Conservation (phyloP, 2,888 invertebrate species). For the Nephrocerus scutellatus region DNA sequence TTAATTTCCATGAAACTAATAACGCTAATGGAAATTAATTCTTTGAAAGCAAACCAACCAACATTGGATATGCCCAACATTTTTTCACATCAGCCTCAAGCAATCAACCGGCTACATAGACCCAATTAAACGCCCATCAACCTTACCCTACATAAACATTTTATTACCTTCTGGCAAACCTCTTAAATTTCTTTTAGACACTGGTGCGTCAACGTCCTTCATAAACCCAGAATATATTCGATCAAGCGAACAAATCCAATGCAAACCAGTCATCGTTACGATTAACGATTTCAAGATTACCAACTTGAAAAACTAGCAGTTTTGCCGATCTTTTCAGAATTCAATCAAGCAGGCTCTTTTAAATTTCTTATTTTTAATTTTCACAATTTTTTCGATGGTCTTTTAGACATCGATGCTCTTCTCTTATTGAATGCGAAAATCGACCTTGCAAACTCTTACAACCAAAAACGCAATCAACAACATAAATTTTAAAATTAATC, state of each 20-base stretch:
- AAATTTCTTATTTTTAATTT: slow-evolving; percentile 8
- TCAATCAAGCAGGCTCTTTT: slow-evolving; percentile 2
- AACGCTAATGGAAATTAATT: not conserved
- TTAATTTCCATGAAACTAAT: too few relatives aligned
- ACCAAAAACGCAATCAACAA: slow-evolving; percentile 7
- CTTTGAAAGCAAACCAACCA: not conserved
- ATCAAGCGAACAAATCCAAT: slow-evolving; percentile 2
- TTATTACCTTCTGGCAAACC: not conserved
- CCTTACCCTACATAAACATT: slow-evolving; percentile 14
- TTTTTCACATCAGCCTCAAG: not conserved
- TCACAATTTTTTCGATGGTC: slow-evolving; percentile 12
- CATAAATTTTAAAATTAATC: slow-evolving; percentile 8
- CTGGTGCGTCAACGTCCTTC: slow-evolving; percentile 11
- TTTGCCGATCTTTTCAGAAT: slow-evolving; percentile 6
- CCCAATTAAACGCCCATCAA: slow-evolving; percentile 6
- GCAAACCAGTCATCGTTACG: slow-evolving; percentile 11
- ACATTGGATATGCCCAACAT: not conserved
- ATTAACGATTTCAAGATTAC: slow-evolving; percentile 8
- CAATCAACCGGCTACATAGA: not conserved
- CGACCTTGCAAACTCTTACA: slow-evolving; percentile 3
- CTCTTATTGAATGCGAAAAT: slow-evolving; percentile 5
- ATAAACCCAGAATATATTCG: slow-evolving; percentile 17
- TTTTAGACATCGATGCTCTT: slow-evolving; percentile 8
- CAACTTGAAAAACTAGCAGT: slow-evolving; percentile 3
- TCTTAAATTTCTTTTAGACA: slow-evolving; percentile 6